These are phyloP conservation scores for Petrolisthes cinctipes DNA, from an alignment of 2,888 invertebrate genomes.

Conservation along the genomic window DNA sequence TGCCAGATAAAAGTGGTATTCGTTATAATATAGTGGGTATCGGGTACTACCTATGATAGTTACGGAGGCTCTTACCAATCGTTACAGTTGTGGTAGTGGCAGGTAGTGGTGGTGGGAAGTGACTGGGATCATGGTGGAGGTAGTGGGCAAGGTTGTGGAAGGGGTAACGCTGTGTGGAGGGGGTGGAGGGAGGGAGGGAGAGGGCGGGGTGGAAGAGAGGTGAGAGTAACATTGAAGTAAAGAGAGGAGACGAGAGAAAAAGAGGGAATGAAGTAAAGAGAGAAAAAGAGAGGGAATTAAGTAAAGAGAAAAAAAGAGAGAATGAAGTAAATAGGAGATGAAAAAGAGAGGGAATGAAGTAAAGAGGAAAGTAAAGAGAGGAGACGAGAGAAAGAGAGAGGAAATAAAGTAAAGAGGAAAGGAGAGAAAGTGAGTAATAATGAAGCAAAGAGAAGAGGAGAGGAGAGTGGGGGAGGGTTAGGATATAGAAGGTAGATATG, in stretches of 20 bases:
- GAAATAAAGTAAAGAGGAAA: too few species aligned
- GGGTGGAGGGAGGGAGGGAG: not conserved
- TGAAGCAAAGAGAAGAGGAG: too few species aligned
- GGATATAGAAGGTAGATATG: not conserved
- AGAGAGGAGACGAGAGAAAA: too few species aligned
- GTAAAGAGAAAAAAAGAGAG: not conserved
- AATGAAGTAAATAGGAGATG: too few species aligned
- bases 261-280: too few species aligned
- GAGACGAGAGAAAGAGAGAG: too few species aligned
- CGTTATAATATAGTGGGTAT: not conserved
- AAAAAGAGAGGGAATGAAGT: too few species aligned
- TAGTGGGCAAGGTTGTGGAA: not conserved
- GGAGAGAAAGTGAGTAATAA: too few species aligned
- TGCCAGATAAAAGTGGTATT: not conserved
- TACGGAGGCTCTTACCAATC: not conserved
- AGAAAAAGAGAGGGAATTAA: too few species aligned
- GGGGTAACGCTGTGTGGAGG: not conserved
- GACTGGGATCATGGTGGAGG: not conserved
- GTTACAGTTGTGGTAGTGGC: not conserved
- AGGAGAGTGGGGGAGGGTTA: not conserved
- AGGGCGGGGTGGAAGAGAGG: not conserved
- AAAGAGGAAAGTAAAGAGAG: too few species aligned
- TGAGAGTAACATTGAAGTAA: not conserved
- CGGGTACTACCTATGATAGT: not conserved
- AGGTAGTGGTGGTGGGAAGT: not conserved